Percentiles rank a stretch among this genome's conserved stretches.
Evolutionary conservation across 92 coral and sea anemone species (phyloP).

Genomic region (Zoanthus sociatus): DNA sequence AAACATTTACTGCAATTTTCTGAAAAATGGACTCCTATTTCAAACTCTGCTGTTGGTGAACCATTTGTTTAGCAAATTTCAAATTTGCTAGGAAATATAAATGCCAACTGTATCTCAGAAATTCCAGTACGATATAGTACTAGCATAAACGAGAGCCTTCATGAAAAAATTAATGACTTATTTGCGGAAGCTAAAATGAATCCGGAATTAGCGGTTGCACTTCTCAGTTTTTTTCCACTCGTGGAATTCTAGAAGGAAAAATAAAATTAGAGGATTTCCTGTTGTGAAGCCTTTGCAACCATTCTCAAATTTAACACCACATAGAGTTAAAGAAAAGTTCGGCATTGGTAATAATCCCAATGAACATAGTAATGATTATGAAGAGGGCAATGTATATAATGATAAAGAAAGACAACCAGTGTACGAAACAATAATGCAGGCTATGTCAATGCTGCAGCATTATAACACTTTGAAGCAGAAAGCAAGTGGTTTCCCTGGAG

Average conservation of each 20-base stretch:
- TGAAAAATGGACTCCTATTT: conserved; percentile 38
- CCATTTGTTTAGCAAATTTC: too few relatives aligned
- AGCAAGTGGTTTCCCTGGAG: not conserved
- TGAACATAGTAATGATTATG: not conserved
- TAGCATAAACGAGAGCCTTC: conserved; percentile 62
- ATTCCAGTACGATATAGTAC: conserved; percentile 65
- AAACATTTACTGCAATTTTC: conserved; percentile 45
- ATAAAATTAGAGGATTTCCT: conserved; percentile 48
- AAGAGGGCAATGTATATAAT: not conserved
- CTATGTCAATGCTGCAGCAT: not conserved
- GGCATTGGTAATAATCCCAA: not conserved
- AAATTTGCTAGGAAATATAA: not conserved
- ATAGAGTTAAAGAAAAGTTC: not conserved
- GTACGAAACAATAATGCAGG: not conserved
- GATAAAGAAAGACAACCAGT: not conserved
- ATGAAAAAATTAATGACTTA: conserved; percentile 43
- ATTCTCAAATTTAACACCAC: not conserved
- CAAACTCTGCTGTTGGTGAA: too few relatives aligned
- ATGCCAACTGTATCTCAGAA: conserved; percentile 52
- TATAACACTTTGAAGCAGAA: not conserved
- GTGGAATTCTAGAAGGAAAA: conserved; percentile 59
- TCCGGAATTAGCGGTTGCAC: conserved; percentile 55
- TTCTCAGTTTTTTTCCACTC: conserved; percentile 57
- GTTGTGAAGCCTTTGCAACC: conserved; percentile 42
- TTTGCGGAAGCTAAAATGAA: conserved; percentile 76